A percentile compares a stretch with the other conserved stretches of the same genome.
phyloP scores from a whole-genome alignment of 2,888 invertebrate species.

The Auanema freiburgensis region DNA sequence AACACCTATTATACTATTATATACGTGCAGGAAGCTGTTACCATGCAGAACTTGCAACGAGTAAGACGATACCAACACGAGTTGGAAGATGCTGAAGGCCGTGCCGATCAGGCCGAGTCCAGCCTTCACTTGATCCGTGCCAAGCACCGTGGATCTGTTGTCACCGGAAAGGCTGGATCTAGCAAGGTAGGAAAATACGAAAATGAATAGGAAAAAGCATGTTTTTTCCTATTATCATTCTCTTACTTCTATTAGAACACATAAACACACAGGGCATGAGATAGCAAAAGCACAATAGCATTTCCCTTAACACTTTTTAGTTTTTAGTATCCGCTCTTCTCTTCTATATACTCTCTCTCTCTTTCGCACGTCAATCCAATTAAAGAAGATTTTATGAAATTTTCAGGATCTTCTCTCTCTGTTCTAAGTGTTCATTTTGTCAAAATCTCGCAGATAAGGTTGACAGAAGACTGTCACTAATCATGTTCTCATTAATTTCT shows the following conservation, averaged over 20 bases:
- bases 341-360: background rate
- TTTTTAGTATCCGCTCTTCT: background rate
- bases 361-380: background rate
- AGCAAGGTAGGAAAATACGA: constrained; percentile 34
- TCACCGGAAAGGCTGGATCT: constrained; percentile 44
- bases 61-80: constrained; percentile 97
- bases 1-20: background rate
- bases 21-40: constrained; percentile 56
- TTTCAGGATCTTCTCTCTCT: too few relatives aligned
- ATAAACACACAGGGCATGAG: too few relatives aligned
- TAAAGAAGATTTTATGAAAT: background rate
- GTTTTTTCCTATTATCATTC: background rate
- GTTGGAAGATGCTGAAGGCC: constrained; percentile 87
- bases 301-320: background rate
- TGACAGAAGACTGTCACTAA: too few relatives aligned
- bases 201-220: background rate
- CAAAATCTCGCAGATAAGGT: too few relatives aligned
- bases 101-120: constrained; percentile 77
- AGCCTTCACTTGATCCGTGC: constrained; percentile 91
- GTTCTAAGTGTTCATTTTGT: too few relatives aligned
- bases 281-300: background rate
- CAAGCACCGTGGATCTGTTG: constrained; percentile 78
- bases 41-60: constrained; percentile 82
- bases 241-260: too few relatives aligned
- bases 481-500: too few relatives aligned